Conservation (phyloP, 1,140 invertebrate species). For the Zophobas atratus region DNA sequence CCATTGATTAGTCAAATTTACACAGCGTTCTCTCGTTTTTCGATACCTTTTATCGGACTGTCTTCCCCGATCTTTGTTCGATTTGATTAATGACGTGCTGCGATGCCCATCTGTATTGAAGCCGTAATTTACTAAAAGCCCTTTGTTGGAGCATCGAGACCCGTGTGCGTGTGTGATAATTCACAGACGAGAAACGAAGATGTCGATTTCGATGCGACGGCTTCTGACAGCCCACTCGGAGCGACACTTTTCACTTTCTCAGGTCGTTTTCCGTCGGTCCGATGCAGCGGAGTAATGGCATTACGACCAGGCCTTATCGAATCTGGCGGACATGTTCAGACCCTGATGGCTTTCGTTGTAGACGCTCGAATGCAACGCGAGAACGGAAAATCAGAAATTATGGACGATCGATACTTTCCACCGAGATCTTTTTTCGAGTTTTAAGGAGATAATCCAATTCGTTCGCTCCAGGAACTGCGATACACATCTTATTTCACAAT, state of each 20-base stretch:
- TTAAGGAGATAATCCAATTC: constrained; percentile 32
- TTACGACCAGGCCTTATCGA: background rate
- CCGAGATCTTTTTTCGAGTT: constrained; percentile 12
- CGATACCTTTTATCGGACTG: constrained; percentile 18
- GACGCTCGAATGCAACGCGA: background rate
- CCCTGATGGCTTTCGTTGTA: no score
- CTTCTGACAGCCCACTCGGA: background rate
- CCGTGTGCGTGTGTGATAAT: constrained; percentile 14
- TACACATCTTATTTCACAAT: constrained; percentile 40
- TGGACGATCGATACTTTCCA: constrained; percentile 9
- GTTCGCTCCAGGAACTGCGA: constrained; percentile 24
- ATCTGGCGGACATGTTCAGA: no score
- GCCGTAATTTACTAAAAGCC: constrained; percentile 35
- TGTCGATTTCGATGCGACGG: constrained; percentile 14
- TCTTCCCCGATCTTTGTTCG: constrained; percentile 26
- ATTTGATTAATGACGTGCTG: constrained; percentile 26
- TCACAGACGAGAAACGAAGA: constrained; percentile 24
- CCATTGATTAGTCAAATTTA: background rate
- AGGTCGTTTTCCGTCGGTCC: background rate
- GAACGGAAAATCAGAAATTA: constrained; percentile 27
- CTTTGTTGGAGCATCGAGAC: constrained; percentile 13
- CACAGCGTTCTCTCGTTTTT: background rate
- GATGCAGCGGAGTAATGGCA: background rate
- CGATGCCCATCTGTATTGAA: constrained; percentile 27
- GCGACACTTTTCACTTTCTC: constrained; percentile 30